Base-by-base conservation (phyloP, 2,888 invertebrate species). In the Dilophus febrilis region DNA sequence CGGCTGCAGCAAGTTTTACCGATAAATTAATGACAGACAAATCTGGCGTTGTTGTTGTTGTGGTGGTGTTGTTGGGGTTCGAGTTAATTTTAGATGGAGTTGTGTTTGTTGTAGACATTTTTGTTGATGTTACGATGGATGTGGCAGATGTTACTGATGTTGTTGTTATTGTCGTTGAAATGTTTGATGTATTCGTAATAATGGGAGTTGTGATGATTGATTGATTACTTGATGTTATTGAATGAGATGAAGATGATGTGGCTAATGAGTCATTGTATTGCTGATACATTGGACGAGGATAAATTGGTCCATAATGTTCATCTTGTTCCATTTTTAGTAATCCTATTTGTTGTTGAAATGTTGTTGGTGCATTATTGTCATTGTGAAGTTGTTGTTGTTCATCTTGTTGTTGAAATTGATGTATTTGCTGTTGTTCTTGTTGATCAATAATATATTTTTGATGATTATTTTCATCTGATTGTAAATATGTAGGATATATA, bases 231-330 rank as follows among this genome's bases (percentile, higher is more conserved):
- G 22, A 22, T 22, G 22, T 22, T 6, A 22, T 22, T 22, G 22
- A 4, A n/a, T n/a, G n/a, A n/a, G n/a, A n/a, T n/a, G n/a, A n/a
- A 6, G 22, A 22, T 22, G 8, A 22, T 22, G 22, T 22, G 4
- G 72, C 71, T 53, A 75, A 68, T 35, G 77, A 72, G 56, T 82
- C 82, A n/a, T n/a, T n/a, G n/a, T n/a, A n/a, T 64, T 82, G 82
- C 63, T 82, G 82, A 65, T 83, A 83, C 75, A 83, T 79, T 49
- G 82, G 82, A 61, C 82, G 77, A 48, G 82, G 82, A 59, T 82
- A 82, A 42, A 81, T 70, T 14, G 82, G 81, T 40, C 77, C 78
- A 44, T 73, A 69, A 50, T 63, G 70, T 51, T 75, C 68, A 50
- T 80, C 79, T 49, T 71, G 71, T 59, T 84, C 84, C 17, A 76